Evolutionary conservation across 1,140 invertebrate species (phyloP).

Genomic region (Oryctes rhinoceros): DNA sequence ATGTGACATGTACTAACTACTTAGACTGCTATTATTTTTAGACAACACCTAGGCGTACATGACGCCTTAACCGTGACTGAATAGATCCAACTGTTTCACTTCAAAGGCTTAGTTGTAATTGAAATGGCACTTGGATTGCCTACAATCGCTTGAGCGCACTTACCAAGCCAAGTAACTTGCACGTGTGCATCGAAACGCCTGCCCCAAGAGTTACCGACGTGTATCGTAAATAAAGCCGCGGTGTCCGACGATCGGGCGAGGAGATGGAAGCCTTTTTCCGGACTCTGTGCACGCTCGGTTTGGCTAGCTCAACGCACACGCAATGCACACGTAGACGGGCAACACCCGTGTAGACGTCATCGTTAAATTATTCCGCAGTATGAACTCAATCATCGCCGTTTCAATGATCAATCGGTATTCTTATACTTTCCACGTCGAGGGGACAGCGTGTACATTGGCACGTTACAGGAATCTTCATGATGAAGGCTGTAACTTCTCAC

Average conservation of each 20-base stretch:
- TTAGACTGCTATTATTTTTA: no score
- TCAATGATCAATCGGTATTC: slow-evolving; percentile 49
- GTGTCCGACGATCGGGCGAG: slow-evolving; percentile 7
- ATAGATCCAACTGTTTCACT: background rate
- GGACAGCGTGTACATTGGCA: slow-evolving; percentile 29
- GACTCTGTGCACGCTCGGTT: slow-evolving; percentile 15
- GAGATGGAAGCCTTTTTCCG: background rate
- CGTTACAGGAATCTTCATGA: background rate
- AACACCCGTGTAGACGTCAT: slow-evolving; percentile 33
- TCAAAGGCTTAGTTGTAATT: background rate
- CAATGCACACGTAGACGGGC: slow-evolving; percentile 21
- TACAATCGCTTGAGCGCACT: slow-evolving; percentile 15
- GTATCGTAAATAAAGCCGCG: slow-evolving; percentile 39
- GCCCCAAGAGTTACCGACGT: slow-evolving; percentile 19
- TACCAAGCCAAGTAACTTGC: slow-evolving; percentile 19
- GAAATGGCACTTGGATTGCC: slow-evolving; percentile 8
- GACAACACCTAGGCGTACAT: no score
- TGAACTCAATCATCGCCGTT: slow-evolving; percentile 49
- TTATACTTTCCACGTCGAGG: slow-evolving; percentile 40
- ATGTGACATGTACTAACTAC: no score
- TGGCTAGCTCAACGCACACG: slow-evolving; percentile 39
- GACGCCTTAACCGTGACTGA: no score
- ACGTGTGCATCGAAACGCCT: background rate
- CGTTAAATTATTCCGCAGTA: slow-evolving; percentile 51
- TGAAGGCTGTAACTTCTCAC: background rate